phyloP scores from a whole-genome alignment of 2,797 vertebrate species.

The Hapalemur alaotrensis region DNA sequence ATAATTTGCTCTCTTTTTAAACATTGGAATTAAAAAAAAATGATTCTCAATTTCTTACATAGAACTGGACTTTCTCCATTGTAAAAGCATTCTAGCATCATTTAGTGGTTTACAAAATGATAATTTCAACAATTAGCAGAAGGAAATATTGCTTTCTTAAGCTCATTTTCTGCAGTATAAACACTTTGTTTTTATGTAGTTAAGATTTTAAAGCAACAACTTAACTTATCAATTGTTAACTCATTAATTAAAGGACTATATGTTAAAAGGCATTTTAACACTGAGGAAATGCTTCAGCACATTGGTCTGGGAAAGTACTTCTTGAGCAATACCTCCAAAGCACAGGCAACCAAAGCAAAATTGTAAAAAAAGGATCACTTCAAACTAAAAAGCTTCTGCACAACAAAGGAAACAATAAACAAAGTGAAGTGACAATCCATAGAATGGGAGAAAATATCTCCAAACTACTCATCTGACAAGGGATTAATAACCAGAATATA shows the following conservation, averaged over 20 bases:
- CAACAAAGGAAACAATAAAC: neutral
- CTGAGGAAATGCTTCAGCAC: neutral
- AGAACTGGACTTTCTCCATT: neutral
- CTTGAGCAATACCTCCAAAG: neutral
- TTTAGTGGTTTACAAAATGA: constrained; percentile 1
- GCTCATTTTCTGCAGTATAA: neutral
- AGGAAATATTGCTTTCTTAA: neutral
- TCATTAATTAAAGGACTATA: neutral
- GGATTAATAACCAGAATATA: neutral
- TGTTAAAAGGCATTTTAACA: neutral
- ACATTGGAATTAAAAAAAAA: constrained; percentile 57
- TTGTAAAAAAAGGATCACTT: neutral
- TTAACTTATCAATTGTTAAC: neutral
- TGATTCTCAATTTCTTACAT: constrained; percentile 11
- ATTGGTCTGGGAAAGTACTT: neutral
- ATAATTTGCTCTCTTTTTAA: neutral
- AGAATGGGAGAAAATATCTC: neutral
- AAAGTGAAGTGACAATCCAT: neutral
- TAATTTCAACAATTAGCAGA: constrained; percentile 48
- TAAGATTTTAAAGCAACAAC: constrained; percentile 2
- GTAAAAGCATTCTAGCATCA: constrained; percentile 49
- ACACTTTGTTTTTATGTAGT: neutral
- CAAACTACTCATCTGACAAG: neutral
- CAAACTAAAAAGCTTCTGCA: neutral
- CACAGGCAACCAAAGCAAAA: neutral